Conservation (phyloP, 2,113 vertebrate genomes). For the Tympanuchus pallidicinctus region DNA sequence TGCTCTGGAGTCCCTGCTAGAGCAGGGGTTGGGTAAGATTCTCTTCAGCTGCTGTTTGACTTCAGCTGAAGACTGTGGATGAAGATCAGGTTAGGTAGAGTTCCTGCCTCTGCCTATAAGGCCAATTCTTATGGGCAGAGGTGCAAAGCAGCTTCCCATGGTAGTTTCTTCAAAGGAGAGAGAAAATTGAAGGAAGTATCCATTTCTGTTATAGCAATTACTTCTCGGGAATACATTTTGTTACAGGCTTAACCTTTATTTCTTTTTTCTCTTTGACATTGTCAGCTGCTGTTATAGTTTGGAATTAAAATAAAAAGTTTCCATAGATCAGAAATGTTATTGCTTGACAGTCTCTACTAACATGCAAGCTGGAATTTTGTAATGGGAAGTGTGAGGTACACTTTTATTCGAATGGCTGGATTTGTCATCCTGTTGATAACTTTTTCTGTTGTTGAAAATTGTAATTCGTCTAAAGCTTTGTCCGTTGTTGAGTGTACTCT, state of each 20-base stretch:
- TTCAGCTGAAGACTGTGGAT: background rate
- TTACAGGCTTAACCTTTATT: background rate
- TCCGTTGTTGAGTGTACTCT: background rate
- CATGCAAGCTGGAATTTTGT: background rate
- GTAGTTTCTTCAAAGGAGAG: background rate
- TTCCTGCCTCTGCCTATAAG: background rate
- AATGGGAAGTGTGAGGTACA: background rate
- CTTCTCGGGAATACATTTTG: background rate
- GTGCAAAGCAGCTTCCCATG: background rate
- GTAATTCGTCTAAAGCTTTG: background rate
- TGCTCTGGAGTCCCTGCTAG: background rate
- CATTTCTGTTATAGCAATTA: background rate
- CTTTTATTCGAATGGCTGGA: background rate
- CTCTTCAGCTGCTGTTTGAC: background rate
- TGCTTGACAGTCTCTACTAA: background rate
- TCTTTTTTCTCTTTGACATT: background rate
- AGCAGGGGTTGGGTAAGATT: background rate
- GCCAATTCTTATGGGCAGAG: background rate
- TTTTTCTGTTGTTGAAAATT: background rate
- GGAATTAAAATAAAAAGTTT: background rate
- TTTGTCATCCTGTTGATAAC: background rate
- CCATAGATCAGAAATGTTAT: background rate
- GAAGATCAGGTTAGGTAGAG: background rate
- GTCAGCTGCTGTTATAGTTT: background rate
- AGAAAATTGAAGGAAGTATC: background rate